These are phyloP conservation scores for Mimumesa dahlbomi DNA, from an alignment of 2,888 invertebrate genomes.

Conservation along the genomic window DNA sequence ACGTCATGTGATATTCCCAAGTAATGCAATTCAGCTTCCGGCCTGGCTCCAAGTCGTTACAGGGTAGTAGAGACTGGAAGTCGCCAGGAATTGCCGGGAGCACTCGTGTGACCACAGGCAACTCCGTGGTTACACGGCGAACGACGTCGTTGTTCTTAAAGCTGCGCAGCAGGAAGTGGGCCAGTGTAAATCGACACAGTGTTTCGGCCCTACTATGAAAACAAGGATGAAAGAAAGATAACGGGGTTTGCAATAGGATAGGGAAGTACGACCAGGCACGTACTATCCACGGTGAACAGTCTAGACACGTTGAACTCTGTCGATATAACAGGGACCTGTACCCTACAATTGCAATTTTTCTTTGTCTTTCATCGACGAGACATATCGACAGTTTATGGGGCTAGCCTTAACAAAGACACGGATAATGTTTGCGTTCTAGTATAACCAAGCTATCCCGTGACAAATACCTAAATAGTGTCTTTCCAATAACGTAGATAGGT, in stretches of 20 bases:
- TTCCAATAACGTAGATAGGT: too few species aligned
- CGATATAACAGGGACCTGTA: too few species aligned
- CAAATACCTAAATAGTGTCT: too few species aligned
- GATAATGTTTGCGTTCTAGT: too few species aligned
- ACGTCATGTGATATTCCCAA: slow-evolving; percentile 25
- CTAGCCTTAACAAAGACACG: too few species aligned
- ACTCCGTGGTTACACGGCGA: slow-evolving; percentile 8
- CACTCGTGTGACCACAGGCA: slow-evolving; percentile 9
- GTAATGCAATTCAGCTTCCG: slow-evolving; percentile 40
- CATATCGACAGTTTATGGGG: too few species aligned
- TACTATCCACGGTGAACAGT: slow-evolving; percentile 10
- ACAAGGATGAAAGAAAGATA: slow-evolving; percentile 1
- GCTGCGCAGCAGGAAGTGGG: not conserved
- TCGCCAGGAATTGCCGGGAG: not conserved
- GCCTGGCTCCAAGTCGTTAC: slow-evolving; percentile 48
- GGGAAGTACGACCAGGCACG: slow-evolving; percentile 1
- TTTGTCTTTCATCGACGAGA: too few species aligned
- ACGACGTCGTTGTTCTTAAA: slow-evolving; percentile 26
- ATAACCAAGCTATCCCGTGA: too few species aligned
- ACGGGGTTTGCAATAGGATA: not conserved
- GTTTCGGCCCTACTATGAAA: slow-evolving; percentile 2
- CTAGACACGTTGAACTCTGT: too few species aligned
- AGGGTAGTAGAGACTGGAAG: slow-evolving; percentile 5
- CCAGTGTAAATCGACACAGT: slow-evolving; percentile 15
- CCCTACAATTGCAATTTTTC: too few species aligned